These are phyloP conservation scores for Tethya wilhelma DNA, from an alignment of 37 sponge, comb jelly and placozoan genomes.

Conservation along the genomic window DNA sequence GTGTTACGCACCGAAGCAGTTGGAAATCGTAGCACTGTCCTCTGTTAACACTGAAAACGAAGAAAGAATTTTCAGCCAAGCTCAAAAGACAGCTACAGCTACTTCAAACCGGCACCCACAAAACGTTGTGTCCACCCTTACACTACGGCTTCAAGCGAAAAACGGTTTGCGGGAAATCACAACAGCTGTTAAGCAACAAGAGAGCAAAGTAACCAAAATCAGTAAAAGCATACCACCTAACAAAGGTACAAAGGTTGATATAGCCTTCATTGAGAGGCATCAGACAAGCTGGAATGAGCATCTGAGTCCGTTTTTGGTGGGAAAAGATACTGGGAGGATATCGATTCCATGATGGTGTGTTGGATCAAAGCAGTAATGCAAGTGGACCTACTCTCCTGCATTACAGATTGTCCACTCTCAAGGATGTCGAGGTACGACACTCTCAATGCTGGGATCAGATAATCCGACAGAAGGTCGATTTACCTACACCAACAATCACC, in stretches of 20 bases:
- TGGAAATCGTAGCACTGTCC: constrained; percentile 11
- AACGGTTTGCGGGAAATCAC: neutral
- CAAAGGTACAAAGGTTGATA: neutral
- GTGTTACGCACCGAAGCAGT: constrained; percentile 9
- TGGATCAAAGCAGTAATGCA: neutral
- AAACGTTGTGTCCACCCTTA: neutral
- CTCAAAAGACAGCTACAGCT: neutral
- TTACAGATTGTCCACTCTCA: neutral
- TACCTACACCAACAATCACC: neutral
- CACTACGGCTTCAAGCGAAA: constrained; percentile 18
- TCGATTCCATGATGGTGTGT: neutral
- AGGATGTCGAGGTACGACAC: neutral
- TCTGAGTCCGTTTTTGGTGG: neutral
- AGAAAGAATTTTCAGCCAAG: constrained; percentile 2
- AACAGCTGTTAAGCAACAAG: neutral
- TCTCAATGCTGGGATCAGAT: neutral
- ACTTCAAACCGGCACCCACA: constrained; percentile 11
- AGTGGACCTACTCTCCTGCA: neutral
- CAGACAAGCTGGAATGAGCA: neutral
- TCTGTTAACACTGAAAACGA: constrained; percentile 16
- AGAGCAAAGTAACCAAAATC: neutral
- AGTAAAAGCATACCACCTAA: neutral
- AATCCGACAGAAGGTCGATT: neutral
- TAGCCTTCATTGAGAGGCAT: neutral
- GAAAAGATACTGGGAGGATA: neutral